phyloP scores from a whole-genome alignment of 2,888 invertebrate species.

The Autographa gamma region DNA sequence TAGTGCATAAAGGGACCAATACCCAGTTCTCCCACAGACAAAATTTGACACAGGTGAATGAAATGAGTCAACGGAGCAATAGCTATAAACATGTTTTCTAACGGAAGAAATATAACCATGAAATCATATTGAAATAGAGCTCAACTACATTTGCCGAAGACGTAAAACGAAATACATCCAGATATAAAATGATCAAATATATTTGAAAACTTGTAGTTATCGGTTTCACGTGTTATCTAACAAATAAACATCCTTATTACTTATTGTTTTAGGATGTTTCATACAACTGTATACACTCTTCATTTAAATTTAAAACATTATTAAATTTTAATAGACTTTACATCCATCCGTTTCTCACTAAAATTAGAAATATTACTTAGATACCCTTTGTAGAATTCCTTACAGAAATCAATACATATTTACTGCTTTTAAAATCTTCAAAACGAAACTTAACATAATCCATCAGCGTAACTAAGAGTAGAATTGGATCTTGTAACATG shows the following conservation, averaged over 20 bases:
- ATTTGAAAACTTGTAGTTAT: not conserved
- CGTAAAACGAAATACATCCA: no score
- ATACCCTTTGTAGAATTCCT: no score
- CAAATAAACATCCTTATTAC: no score
- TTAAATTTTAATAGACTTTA: no score
- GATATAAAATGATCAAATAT: not conserved
- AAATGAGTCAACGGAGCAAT: not conserved
- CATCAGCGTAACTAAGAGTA: not conserved
- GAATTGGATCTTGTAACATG: not conserved
- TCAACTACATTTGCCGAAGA: no score
- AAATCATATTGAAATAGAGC: not conserved
- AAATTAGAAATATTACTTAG: no score
- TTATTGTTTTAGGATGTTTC: no score
- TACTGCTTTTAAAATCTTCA: no score
- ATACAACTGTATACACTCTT: no score
- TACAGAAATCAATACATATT: no score
- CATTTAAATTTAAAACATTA: no score
- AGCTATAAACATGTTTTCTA: not conserved
- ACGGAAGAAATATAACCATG: constrained; percentile 1
- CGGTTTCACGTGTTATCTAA: not conserved
- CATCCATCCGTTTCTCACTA: no score
- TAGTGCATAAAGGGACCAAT: constrained; percentile 46
- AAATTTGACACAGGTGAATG: constrained; percentile 1
- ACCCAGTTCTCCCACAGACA: constrained; percentile 38
- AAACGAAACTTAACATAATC: not conserved